phyloP scores from a whole-genome alignment of 2,888 invertebrate species.

The Argyresthia albistria region DNA sequence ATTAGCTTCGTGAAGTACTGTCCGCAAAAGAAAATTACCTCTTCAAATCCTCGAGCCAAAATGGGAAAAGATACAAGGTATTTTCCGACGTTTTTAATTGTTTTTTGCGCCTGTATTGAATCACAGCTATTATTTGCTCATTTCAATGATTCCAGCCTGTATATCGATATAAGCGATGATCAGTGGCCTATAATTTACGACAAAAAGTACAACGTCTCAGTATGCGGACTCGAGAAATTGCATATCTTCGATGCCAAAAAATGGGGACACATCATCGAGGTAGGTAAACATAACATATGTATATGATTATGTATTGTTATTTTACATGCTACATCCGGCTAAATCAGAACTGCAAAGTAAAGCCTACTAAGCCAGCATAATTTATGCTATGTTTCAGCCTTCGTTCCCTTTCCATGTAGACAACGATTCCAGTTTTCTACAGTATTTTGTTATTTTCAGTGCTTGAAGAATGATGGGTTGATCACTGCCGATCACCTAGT shows the following conservation, averaged over 20 bases:
- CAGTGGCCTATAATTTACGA: conserved; percentile 88
- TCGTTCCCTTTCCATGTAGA: too few relatives aligned
- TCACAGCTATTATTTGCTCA: too few relatives aligned
- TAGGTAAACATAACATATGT: conserved; percentile 32
- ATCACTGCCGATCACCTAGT: conserved; percentile 75
- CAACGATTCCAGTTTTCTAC: not conserved
- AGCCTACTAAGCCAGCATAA: too few relatives aligned
- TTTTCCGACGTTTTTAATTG: too few relatives aligned
- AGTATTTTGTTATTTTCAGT: conserved; percentile 34
- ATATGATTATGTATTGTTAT: not conserved
- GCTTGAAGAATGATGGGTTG: conserved; percentile 73
- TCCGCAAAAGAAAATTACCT: too few relatives aligned
- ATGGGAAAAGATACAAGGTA: too few relatives aligned
- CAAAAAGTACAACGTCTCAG: conserved; percentile 84
- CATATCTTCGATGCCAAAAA: conserved; percentile 93
- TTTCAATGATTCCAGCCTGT: conserved; percentile 36
- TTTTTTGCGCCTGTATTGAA: too few relatives aligned
- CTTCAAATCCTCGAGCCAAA: too few relatives aligned
- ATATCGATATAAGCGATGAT: conserved; percentile 65
- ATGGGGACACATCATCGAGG: conserved; percentile 84
- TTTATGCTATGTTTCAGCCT: too few relatives aligned
- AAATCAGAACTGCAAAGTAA: too few relatives aligned
- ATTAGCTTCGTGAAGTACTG: too few relatives aligned
- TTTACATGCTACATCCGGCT: not conserved
- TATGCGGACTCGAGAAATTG: conserved; percentile 85